phyloP scores from a whole-genome alignment of 2,888 invertebrate species.

The Philaethria dido region DNA sequence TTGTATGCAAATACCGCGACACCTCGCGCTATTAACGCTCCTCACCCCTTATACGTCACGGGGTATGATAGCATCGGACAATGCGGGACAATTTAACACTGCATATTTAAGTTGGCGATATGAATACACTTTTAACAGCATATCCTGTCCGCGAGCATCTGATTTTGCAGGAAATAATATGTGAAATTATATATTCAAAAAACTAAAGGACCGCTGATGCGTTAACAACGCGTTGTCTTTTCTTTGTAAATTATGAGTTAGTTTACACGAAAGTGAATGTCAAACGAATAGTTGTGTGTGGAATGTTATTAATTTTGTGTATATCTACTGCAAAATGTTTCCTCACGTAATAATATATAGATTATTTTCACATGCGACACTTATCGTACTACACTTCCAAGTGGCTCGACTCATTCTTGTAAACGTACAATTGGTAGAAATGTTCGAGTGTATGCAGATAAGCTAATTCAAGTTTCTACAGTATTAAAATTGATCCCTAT shows the following conservation, averaged over 20 bases:
- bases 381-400: not conserved
- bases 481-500: slow-evolving; percentile 50
- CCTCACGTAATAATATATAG: not conserved
- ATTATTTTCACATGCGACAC: not conserved
- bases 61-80: slow-evolving; percentile 29
- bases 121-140: not conserved
- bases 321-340: too few relatives aligned
- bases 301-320: too few relatives aligned
- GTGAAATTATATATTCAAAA: too few relatives aligned
- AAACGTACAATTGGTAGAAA: slow-evolving; percentile 39
- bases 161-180: not conserved
- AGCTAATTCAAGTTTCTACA: slow-evolving; percentile 46
- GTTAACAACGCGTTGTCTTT: too few relatives aligned
- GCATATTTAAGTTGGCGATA: slow-evolving; percentile 14
- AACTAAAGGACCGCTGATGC: too few relatives aligned
- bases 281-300: too few relatives aligned
- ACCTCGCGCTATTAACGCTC: slow-evolving; percentile 43
- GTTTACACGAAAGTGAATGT: too few relatives aligned
- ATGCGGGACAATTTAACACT: slow-evolving; percentile 19
- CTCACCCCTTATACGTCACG: slow-evolving; percentile 36
- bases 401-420: not conserved
- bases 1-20: slow-evolving; percentile 61
- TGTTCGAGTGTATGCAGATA: slow-evolving; percentile 30
- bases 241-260: too few relatives aligned
- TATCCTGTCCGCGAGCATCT: not conserved